Conservation (phyloP, 2,113 vertebrate genomes). For the Mungos mungo region DNA sequence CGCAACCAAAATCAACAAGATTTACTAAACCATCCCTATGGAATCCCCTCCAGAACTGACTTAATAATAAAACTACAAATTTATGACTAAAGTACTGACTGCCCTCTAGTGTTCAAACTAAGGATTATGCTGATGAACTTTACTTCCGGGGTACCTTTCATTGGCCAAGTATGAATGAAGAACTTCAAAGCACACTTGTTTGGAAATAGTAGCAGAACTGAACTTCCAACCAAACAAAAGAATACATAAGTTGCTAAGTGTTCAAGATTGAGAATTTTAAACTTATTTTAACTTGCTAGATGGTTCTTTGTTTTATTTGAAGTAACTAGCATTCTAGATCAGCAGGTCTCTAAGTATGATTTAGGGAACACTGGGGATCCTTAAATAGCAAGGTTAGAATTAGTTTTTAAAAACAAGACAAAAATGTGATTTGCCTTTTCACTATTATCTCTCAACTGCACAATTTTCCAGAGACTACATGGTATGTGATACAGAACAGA, state of each 20-base stretch:
- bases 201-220: not conserved
- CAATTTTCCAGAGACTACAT: not conserved
- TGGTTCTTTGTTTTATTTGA: not conserved
- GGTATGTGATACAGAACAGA: not conserved
- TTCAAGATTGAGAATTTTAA: not conserved
- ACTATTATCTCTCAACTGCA: not conserved
- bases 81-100: constrained; percentile 35
- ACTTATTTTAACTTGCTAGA: constrained; percentile 26
- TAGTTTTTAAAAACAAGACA: not conserved
- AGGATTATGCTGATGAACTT: not conserved
- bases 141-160: not conserved
- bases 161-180: not conserved
- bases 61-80: not conserved
- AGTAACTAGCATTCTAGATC: not conserved
- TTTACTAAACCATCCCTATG: constrained; percentile 17
- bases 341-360: not conserved
- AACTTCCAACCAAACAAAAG: not conserved
- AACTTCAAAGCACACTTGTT: not conserved
- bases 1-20: not conserved
- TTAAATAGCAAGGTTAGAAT: not conserved
- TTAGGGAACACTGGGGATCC: no score
- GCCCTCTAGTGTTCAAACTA: constrained; percentile 71
- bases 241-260: not conserved
- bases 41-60: not conserved
- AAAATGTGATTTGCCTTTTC: not conserved